These are phyloP conservation scores for Antedon mediterranea DNA, from an alignment of 53 echinoderm and acorn worm genomes.

Conservation along the genomic window DNA sequence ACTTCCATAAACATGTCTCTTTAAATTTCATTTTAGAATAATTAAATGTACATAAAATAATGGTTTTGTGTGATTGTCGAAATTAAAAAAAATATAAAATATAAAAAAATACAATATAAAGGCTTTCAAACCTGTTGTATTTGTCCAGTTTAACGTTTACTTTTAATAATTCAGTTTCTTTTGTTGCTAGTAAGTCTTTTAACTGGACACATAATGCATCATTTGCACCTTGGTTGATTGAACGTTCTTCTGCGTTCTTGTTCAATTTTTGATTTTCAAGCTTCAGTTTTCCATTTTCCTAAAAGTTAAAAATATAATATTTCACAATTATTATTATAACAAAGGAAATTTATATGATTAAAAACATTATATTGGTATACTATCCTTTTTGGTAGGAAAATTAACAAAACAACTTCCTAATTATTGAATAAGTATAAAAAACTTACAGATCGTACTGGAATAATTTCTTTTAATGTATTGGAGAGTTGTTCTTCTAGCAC, in stretches of 20 bases:
- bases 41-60: too few relatives aligned
- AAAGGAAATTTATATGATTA: too few relatives aligned
- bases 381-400: too few relatives aligned
- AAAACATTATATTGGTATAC: too few relatives aligned
- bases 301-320: not conserved
- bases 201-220: not conserved
- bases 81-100: too few relatives aligned
- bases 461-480: conserved; percentile 39
- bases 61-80: too few relatives aligned
- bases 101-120: too few relatives aligned
- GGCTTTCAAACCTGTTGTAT: not conserved
- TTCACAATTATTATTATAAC: too few relatives aligned
- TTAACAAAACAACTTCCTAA: too few relatives aligned
- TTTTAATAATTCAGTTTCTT: not conserved
- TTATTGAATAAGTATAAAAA: not conserved
- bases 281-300: conserved; percentile 35
- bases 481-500: conserved; percentile 46
- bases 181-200: not conserved
- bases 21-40: too few relatives aligned
- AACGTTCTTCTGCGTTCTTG: conserved; percentile 8
- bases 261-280: conserved; percentile 21
- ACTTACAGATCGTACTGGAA: conserved; percentile 47
- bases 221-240: conserved; percentile 9
- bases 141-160: not conserved
- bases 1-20: too few relatives aligned